phyloP scores from a whole-genome alignment of 2,888 invertebrate species.

The Caenorhabditis parvicauda region DNA sequence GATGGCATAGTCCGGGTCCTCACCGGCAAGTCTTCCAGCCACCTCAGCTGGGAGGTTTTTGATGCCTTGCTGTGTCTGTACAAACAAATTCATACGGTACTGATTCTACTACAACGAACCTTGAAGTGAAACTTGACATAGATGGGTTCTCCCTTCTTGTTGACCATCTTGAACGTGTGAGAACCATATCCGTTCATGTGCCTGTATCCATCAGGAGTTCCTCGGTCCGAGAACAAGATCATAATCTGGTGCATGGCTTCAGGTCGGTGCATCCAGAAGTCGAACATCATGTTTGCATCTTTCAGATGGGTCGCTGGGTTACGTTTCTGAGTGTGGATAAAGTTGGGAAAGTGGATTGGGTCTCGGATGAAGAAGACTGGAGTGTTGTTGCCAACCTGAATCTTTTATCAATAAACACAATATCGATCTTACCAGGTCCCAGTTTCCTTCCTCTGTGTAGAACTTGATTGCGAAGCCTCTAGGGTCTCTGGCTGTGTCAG shows the following conservation, averaged over 20 bases:
- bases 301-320: slow-evolving; percentile 81
- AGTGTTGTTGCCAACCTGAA: slow-evolving; percentile 66
- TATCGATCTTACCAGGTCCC: slow-evolving; percentile 64
- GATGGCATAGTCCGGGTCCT: slow-evolving; percentile 64
- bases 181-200: slow-evolving; percentile 61
- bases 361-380: slow-evolving; percentile 69
- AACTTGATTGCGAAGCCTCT: slow-evolving; percentile 68
- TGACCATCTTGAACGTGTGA: slow-evolving; percentile 62
- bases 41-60: slow-evolving; percentile 48
- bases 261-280: slow-evolving; percentile 58
- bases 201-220: slow-evolving; percentile 63
- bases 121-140: slow-evolving; percentile 62
- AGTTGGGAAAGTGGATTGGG: slow-evolving; percentile 77
- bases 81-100: background rate
- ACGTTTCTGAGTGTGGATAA: slow-evolving; percentile 90
- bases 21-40: slow-evolving; percentile 43
- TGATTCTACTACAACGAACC: slow-evolving; percentile 21
- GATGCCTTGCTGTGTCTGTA: slow-evolving; percentile 58
- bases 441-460: slow-evolving; percentile 68
- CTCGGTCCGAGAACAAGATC: slow-evolving; percentile 63
- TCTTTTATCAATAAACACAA: background rate
- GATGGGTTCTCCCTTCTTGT: slow-evolving; percentile 51
- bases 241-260: slow-evolving; percentile 63
- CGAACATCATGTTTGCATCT: slow-evolving; percentile 58
- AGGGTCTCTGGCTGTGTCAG: slow-evolving; percentile 68